Conservation (phyloP, 2,888 invertebrate species). For the Clanis bilineata region DNA sequence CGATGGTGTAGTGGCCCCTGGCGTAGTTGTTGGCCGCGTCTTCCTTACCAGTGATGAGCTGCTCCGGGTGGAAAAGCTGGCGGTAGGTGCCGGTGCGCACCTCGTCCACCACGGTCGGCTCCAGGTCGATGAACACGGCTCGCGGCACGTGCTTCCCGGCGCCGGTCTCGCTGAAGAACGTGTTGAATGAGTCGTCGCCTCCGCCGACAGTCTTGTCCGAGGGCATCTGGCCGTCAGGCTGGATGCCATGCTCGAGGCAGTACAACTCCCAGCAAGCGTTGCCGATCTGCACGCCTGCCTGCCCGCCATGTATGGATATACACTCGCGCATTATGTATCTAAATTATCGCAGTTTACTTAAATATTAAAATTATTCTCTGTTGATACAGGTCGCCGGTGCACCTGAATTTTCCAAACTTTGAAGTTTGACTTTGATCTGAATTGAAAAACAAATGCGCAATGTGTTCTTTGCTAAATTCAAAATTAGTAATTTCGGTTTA, state of each 20-base stretch:
- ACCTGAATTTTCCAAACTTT: constrained; percentile 9
- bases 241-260: constrained; percentile 91
- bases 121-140: constrained; percentile 96
- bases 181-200: constrained; percentile 97
- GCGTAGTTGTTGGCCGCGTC: constrained; percentile 99
- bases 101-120: constrained; percentile 97
- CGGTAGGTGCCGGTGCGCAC: constrained; percentile 97
- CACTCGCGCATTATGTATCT: constrained; percentile 70
- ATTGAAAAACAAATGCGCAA: constrained; percentile 8
- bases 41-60: constrained; percentile 97
- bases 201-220: constrained; percentile 91
- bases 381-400: background rate
- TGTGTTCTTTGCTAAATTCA: background rate
- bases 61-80: constrained; percentile 97
- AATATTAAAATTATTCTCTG: constrained; percentile 48
- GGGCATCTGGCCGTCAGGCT: constrained; percentile 93
- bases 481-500: background rate
- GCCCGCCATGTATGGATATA: constrained; percentile 75
- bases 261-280: constrained; percentile 94
- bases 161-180: constrained; percentile 96
- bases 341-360: constrained; percentile 40
- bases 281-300: constrained; percentile 90
- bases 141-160: constrained; percentile 97
- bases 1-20: constrained; percentile 97
- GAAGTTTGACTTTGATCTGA: constrained; percentile 16